Percentiles rank a stretch among this genome's conserved stretches.
Conservation (phyloP, 2,888 invertebrate species). For the Phorcus lineatus region DNA sequence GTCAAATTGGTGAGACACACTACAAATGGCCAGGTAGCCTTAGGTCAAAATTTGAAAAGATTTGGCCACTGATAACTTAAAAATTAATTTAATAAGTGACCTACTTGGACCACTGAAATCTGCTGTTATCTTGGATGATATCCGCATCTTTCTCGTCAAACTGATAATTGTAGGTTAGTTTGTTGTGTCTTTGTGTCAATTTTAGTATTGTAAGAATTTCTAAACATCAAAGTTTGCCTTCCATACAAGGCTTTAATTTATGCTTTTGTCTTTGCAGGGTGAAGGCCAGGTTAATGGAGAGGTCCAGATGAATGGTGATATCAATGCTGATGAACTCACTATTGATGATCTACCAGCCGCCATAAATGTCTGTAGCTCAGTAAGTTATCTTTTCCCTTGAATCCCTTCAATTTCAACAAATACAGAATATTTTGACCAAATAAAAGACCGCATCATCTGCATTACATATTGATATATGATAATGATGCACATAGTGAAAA, state of each 20-base stretch:
- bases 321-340: conserved; percentile 54
- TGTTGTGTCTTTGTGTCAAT: no score
- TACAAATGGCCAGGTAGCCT: no score
- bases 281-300: conserved; percentile 14
- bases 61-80: not conserved
- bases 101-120: no score
- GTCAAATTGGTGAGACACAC: no score
- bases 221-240: no score
- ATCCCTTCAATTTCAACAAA: not conserved
- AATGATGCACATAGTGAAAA: not conserved
- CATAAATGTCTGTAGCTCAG: conserved; percentile 45
- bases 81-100: no score
- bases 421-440: not conserved
- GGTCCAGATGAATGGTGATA: conserved; percentile 46
- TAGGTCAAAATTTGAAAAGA: not conserved
- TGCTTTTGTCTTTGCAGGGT: not conserved
- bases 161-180: no score
- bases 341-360: conserved; percentile 62
- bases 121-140: no score
- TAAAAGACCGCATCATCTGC: not conserved
- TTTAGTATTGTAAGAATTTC: no score
- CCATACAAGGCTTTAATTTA: no score
- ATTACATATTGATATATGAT: no score
- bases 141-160: no score
- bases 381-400: conserved; percentile 22